Evolutionary conservation across 2,113 vertebrate species (phyloP).

Genomic region (Lasiurus cinereus): DNA sequence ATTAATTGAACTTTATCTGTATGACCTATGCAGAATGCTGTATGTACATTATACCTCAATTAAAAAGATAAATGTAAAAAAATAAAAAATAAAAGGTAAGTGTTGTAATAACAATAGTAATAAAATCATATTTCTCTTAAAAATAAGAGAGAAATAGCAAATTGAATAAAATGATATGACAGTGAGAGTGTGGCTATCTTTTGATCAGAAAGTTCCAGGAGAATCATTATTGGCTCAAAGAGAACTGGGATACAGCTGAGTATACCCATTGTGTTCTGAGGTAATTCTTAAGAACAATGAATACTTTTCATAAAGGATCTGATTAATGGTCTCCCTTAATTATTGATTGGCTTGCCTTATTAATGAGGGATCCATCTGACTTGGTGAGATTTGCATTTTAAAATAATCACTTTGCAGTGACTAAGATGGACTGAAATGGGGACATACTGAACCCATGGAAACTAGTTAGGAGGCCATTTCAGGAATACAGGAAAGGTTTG

Average conservation of each 20-base stretch:
- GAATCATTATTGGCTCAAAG: background rate
- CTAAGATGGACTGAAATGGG: background rate
- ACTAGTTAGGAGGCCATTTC: background rate
- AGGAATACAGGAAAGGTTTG: background rate
- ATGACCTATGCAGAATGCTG: background rate
- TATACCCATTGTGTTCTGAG: background rate
- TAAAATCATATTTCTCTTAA: background rate
- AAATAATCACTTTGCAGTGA: background rate
- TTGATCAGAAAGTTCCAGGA: background rate
- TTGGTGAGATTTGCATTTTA: background rate
- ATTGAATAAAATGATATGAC: background rate
- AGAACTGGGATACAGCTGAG: background rate
- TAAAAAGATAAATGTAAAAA: background rate
- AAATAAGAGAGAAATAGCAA: background rate
- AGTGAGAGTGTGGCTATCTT: background rate
- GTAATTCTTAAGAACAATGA: background rate
- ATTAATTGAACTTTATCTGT: background rate
- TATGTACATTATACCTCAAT: background rate
- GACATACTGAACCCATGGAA: background rate
- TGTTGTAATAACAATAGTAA: background rate
- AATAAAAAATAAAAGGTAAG: background rate
- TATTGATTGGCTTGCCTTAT: background rate
- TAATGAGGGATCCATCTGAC: background rate
- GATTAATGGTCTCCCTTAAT: background rate
- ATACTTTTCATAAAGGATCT: background rate